These are phyloP conservation scores for Andrena dorsata DNA, from an alignment of 2,888 invertebrate species.

Conservation along the genomic window DNA sequence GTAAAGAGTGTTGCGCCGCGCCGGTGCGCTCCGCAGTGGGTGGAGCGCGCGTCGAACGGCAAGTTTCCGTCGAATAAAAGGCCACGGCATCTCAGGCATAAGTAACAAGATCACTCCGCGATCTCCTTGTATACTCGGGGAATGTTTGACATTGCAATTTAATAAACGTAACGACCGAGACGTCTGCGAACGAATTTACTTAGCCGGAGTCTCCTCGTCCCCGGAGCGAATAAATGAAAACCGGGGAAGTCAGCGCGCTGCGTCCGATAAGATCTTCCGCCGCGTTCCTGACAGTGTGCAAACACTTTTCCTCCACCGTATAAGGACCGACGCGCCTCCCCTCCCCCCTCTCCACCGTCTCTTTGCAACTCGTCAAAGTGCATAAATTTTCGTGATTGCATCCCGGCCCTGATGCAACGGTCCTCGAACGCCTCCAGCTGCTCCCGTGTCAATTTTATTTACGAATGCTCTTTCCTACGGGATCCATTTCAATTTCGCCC, in stretches of 20 bases:
- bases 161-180: conserved; percentile 61
- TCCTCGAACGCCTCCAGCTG: conserved; percentile 32
- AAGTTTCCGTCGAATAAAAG: conserved; percentile 6
- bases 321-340: background rate
- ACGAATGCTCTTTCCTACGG: conserved; percentile 70
- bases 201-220: conserved; percentile 23
- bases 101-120: conserved; percentile 52
- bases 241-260: conserved; percentile 39
- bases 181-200: conserved; percentile 63
- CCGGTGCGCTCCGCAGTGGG: background rate
- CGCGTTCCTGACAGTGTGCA: conserved; percentile 50
- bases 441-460: conserved; percentile 68
- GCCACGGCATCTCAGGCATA: conserved; percentile 27
- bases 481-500: conserved; percentile 65
- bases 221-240: conserved; percentile 38
- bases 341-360: conserved; percentile 10
- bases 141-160: conserved; percentile 60
- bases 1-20: background rate
- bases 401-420: conserved; percentile 42
- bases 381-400: conserved; percentile 78
- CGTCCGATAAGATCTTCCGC: conserved; percentile 50
- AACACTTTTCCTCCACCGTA: conserved; percentile 51
- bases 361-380: conserved; percentile 69
- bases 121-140: conserved; percentile 38
- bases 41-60: background rate